These are phyloP conservation scores for Gymnopithys bicolor DNA, from an alignment of 2,797 vertebrate genomes.

Conservation along the genomic window DNA sequence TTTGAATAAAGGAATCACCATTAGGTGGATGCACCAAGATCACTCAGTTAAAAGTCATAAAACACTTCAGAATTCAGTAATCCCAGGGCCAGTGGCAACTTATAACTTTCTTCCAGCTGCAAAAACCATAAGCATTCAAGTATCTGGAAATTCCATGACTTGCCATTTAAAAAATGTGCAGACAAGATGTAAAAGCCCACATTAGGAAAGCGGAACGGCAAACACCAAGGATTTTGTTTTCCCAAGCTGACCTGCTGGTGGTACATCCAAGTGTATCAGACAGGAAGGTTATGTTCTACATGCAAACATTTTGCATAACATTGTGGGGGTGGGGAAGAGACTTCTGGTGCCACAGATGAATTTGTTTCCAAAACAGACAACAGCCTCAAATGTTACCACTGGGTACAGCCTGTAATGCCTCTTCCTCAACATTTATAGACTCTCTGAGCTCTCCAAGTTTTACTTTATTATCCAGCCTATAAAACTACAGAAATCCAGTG, in stretches of 20 bases:
- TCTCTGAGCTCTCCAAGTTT: constrained; percentile 23
- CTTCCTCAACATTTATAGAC: constrained; percentile 27
- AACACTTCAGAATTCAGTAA: constrained; percentile 66
- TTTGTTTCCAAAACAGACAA: constrained; percentile 52
- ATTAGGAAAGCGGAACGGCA: constrained; percentile 63
- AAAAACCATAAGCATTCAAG: constrained; percentile 69
- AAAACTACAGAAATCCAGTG: constrained; percentile 38
- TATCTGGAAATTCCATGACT: constrained; percentile 65
- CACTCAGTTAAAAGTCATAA: constrained; percentile 61
- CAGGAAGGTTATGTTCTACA: constrained; percentile 44
- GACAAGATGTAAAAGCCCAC: constrained; percentile 68
- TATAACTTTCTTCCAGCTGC: constrained; percentile 71
- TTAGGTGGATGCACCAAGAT: constrained; percentile 67
- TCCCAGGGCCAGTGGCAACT: constrained; percentile 70
- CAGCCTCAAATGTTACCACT: constrained; percentile 31
- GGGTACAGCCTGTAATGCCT: not conserved
- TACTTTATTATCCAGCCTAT: constrained; percentile 17
- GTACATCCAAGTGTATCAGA: constrained; percentile 18
- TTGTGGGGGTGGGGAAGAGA: not conserved
- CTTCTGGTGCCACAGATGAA: not conserved
- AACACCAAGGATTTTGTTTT: constrained; percentile 36
- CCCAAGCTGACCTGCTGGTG: constrained; percentile 36
- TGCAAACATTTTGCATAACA: constrained; percentile 43
- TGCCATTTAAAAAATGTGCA: constrained; percentile 67
- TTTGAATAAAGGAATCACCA: constrained; percentile 62